Percentiles rank a stretch among this genome's conserved stretches.
Conservation (phyloP, 2,113 vertebrate species). For the Hypocryptadius cinnamomeus region DNA sequence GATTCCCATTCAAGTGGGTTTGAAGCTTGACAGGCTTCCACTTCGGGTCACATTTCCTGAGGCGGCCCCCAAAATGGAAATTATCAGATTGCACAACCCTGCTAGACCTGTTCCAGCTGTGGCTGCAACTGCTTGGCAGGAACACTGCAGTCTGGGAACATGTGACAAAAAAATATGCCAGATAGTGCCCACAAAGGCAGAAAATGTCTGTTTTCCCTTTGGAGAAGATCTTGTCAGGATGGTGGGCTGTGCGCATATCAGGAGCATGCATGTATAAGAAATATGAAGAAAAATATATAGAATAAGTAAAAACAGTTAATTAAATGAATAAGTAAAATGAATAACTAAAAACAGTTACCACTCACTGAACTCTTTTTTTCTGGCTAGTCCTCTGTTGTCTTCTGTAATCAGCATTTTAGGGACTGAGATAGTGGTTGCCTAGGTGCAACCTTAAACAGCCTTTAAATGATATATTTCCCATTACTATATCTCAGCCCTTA, state of each 20-base stretch:
- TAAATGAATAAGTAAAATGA: neutral
- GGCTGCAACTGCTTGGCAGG: neutral
- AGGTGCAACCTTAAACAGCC: neutral
- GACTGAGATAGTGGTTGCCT: neutral
- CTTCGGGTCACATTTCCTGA: neutral
- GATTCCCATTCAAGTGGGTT: neutral
- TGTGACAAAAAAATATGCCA: neutral
- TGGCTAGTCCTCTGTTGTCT: neutral
- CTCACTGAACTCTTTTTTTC: neutral
- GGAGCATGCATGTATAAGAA: neutral
- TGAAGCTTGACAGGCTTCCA: slow-evolving; percentile 26
- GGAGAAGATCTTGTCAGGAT: neutral
- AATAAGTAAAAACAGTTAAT: neutral
- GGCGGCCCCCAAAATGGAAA: neutral
- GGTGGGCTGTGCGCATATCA: neutral
- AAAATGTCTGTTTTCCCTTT: neutral
- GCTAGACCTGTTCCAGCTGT: neutral
- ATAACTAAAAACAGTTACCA: neutral
- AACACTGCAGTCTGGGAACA: neutral
- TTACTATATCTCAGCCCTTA: neutral
- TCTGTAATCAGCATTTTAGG: neutral
- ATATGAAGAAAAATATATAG: neutral
- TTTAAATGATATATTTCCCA: neutral
- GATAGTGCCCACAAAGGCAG: neutral
- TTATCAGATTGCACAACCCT: neutral